A percentile compares a stretch with the other conserved stretches of the same genome.
Evolutionary conservation across 2,797 vertebrate species (phyloP).

Genomic region (Remorina albescens): DNA sequence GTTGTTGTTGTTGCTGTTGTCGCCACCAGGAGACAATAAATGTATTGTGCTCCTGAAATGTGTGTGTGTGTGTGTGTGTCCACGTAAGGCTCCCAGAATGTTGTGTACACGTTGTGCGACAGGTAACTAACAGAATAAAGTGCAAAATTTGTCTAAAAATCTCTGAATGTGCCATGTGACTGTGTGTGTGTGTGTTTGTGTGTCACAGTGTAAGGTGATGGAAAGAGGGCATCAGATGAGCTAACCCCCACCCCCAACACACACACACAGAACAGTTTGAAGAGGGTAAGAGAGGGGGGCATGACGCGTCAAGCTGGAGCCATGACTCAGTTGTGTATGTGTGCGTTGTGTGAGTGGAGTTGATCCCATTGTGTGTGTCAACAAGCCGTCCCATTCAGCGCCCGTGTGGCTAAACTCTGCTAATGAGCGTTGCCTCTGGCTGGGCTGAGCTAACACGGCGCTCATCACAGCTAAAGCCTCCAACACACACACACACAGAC

Average conservation of each 20-base stretch:
- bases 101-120: slow-evolving; percentile 9
- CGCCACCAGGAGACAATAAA: slow-evolving; percentile 48
- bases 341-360: slow-evolving; percentile 66
- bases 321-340: slow-evolving; percentile 64
- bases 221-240: slow-evolving; percentile 63
- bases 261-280: slow-evolving; percentile 54
- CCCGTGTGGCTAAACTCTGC: slow-evolving; percentile 83
- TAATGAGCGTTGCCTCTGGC: slow-evolving; percentile 86
- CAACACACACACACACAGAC: slow-evolving; percentile 42
- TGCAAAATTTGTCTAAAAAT: slow-evolving; percentile 28
- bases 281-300: slow-evolving; percentile 69
- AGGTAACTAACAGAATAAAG: slow-evolving; percentile 20
- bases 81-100: slow-evolving; percentile 16
- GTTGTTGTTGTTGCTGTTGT: too few species aligned
- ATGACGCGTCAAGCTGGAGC: slow-evolving; percentile 82
- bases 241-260: slow-evolving; percentile 47
- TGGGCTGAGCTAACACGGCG: slow-evolving; percentile 59
- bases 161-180: slow-evolving; percentile 32
- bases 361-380: slow-evolving; percentile 82
- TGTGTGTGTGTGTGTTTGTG: slow-evolving; percentile 23
- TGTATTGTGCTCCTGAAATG: slow-evolving; percentile 40
- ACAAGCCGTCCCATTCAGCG: slow-evolving; percentile 86
- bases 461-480: slow-evolving; percentile 63
- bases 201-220: slow-evolving; percentile 49
- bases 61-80: slow-evolving; percentile 24